phyloP scores from a whole-genome alignment of 1,140 invertebrate species.

The Drosophila kepulauana region DNA sequence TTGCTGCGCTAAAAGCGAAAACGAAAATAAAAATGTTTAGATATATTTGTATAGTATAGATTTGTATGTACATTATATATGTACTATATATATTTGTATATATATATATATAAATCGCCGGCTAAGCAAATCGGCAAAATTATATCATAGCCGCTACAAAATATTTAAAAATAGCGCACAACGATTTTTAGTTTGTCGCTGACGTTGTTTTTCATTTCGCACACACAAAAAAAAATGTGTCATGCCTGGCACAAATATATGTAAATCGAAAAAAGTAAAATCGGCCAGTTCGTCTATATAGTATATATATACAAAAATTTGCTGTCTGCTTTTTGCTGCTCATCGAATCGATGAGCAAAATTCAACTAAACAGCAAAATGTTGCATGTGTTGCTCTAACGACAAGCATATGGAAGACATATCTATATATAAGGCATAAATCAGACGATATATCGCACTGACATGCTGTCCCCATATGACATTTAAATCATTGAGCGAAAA shows the following conservation, averaged over 20 bases:
- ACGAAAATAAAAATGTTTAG: slow-evolving; percentile 59
- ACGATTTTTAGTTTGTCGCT: slow-evolving; percentile 38
- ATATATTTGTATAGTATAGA: slow-evolving; percentile 31
- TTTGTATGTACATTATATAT: slow-evolving; percentile 29
- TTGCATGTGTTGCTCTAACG: slow-evolving; percentile 40
- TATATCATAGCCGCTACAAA: slow-evolving; percentile 69
- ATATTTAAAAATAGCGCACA: slow-evolving; percentile 70
- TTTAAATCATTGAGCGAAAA: slow-evolving; percentile 15
- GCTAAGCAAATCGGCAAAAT: slow-evolving; percentile 69
- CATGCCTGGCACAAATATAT: slow-evolving; percentile 54
- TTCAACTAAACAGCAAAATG: background rate
- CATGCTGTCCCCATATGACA: slow-evolving; percentile 22
- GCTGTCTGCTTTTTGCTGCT: background rate
- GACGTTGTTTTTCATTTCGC: slow-evolving; percentile 25
- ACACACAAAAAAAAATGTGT: slow-evolving; percentile 50
- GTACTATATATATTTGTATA: slow-evolving; percentile 14
- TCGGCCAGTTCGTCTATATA: slow-evolving; percentile 27
- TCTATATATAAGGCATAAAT: slow-evolving; percentile 31
- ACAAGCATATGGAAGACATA: slow-evolving; percentile 31
- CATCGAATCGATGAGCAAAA: background rate
- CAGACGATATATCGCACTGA: slow-evolving; percentile 22
- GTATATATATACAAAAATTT: slow-evolving; percentile 12
- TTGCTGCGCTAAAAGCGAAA: slow-evolving; percentile 55
- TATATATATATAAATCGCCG: slow-evolving; percentile 52
- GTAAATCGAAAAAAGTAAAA: slow-evolving; percentile 37